Base-by-base conservation (phyloP, 1,140 invertebrate species). In the Monomorium pharaonis region DNA sequence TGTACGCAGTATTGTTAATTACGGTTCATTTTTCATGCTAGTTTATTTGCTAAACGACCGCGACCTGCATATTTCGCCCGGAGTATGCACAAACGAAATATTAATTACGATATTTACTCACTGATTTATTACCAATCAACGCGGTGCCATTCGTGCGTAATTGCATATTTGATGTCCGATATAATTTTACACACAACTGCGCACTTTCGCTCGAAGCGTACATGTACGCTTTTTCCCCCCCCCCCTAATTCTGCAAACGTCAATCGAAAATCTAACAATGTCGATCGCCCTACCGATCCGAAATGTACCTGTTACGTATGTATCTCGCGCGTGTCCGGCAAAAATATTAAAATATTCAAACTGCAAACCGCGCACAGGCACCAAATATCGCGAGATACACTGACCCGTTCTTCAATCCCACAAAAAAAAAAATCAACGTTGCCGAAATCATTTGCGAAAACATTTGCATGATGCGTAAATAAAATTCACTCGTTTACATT, bases 41-140 rank as follows among this genome's bases (percentile, higher is more conserved):
- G 75, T 80, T 85, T 85, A 80, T 85, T 88, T 84, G 47, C 21
- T 74, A 51, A 69, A 87, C 78, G 67, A 87, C 86, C 86, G 58
- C 54, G 18, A n/a, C 33, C 47, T 74, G 54, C 42, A 72, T 58
- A 54, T 78, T 89, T 88, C 49, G 67, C 10, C 51, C 56, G n/a
- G n/a, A 42, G 44, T 24, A 49, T 42, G 70, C 54, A 70, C 49
- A 33, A 80, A 37, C 81, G 44, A 85, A 78, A 83, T 85, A 77
- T 84, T 89, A 85, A 89, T 89, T 88, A 88, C 74, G 14, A 47
- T 60, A 51, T 88, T 88, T 88, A 78, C 84, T 78, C 70, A 88
- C 65, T 70, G 87, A 67, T 77, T 88, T 62, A 56, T 85, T 69
- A 81, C 60, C 85, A 76, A 86, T 81, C 74, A 49, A 60, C 49